A percentile compares a stretch with the other conserved stretches of the same genome.
These are phyloP conservation scores for Diploptera punctata DNA, from an alignment of 2,888 invertebrate species.

Conservation along the genomic window DNA sequence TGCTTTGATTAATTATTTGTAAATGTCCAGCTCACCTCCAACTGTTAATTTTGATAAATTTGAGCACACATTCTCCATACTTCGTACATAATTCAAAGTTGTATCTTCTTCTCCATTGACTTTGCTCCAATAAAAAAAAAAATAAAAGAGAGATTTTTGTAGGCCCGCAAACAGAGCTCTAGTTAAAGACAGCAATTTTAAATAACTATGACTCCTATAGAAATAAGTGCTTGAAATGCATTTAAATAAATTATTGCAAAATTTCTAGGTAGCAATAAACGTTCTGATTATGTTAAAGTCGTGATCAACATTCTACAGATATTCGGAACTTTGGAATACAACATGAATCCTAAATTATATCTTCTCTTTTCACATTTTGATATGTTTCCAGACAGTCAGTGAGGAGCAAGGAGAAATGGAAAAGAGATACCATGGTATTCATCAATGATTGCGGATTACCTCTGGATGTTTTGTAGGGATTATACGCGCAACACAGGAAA, in stretches of 20 bases:
- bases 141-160: no score
- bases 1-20: no score
- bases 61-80: no score
- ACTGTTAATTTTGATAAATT: no score
- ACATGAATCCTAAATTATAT: background rate
- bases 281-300: no score
- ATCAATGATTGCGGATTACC: background rate
- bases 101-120: no score
- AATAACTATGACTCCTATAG: background rate
- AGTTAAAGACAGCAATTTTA: background rate
- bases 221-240: background rate
- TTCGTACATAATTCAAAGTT: no score
- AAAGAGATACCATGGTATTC: background rate
- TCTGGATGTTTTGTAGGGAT: background rate
- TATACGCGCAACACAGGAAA: background rate
- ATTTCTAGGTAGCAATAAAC: no score
- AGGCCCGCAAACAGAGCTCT: background rate
- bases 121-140: no score
- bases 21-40: no score
- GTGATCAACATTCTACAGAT: no score
- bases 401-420: background rate
- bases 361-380: background rate
- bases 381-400: background rate
- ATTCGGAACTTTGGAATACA: background rate
- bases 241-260: background rate